Conservation (phyloP, 1,140 invertebrate species). For the Caenorhabditis briggsae region DNA sequence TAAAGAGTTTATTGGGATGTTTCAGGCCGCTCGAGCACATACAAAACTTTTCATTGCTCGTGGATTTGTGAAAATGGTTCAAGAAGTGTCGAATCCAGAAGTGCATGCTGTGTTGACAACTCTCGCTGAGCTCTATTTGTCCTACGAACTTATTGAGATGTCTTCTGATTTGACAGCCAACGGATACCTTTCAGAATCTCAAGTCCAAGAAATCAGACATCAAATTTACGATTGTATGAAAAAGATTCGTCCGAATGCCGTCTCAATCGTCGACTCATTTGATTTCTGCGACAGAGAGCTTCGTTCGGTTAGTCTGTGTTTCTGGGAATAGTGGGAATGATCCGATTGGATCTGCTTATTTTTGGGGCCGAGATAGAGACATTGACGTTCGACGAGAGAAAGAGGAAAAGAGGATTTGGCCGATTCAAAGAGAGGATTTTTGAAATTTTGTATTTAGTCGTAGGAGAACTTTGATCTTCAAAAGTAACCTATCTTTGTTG, state of each 20-base stretch:
- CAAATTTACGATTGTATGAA: slow-evolving; percentile 62
- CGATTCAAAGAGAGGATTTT: too few species aligned
- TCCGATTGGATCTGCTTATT: too few species aligned
- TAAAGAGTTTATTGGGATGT: too few species aligned
- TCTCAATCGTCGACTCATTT: slow-evolving; percentile 90
- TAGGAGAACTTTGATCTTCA: too few species aligned
- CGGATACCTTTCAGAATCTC: slow-evolving; percentile 56
- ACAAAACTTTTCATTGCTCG: slow-evolving; percentile 69
- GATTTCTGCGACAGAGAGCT: slow-evolving; percentile 88
- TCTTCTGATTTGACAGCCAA: slow-evolving; percentile 63
- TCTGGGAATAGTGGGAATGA: too few species aligned
- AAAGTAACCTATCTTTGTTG: too few species aligned
- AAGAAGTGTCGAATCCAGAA: neutral
- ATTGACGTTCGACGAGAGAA: too few species aligned
- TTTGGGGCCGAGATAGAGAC: too few species aligned
- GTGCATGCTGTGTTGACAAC: slow-evolving; percentile 58
- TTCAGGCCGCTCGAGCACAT: slow-evolving; percentile 66
- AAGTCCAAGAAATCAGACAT: slow-evolving; percentile 64
- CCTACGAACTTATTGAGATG: slow-evolving; percentile 69
- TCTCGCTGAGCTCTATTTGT: slow-evolving; percentile 70
- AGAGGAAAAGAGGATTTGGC: too few species aligned
- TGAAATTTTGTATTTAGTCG: too few species aligned
- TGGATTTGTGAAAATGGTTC: slow-evolving; percentile 59
- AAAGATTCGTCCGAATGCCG: slow-evolving; percentile 84
- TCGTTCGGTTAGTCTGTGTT: slow-evolving; percentile 81